phyloP scores from a whole-genome alignment of 2,888 invertebrate species.

The Athalia rosae region DNA sequence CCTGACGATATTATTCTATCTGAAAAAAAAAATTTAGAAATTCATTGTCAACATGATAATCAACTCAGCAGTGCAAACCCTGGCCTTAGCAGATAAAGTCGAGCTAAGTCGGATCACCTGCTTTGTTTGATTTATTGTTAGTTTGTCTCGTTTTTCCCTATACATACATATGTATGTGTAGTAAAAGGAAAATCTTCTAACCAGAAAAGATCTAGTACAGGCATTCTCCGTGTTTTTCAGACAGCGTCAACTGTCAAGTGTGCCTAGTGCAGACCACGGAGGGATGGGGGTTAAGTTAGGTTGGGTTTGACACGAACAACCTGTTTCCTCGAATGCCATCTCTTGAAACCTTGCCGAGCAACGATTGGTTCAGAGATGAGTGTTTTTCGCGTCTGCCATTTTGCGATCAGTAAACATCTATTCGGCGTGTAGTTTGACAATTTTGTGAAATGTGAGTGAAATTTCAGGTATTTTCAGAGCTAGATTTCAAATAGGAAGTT shows the following conservation, averaged over 20 bases:
- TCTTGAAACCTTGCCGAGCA: slow-evolving; percentile 15
- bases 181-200: neutral
- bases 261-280: neutral
- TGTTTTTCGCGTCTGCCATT: slow-evolving; percentile 52
- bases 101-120: no score
- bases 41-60: neutral
- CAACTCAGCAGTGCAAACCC: neutral
- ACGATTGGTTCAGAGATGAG: slow-evolving; percentile 37
- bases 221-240: no score
- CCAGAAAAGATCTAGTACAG: neutral
- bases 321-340: slow-evolving; percentile 45
- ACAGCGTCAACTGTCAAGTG: no score
- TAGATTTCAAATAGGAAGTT: neutral
- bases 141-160: neutral
- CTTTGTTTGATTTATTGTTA: no score
- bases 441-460: slow-evolving; percentile 35
- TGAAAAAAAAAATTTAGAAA: neutral
- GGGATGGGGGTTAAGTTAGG: slow-evolving; percentile 11
- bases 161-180: neutral
- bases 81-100: no score
- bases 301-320: slow-evolving; percentile 25
- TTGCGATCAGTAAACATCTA: slow-evolving; percentile 54
- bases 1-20: neutral
- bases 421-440: slow-evolving; percentile 40
- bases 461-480: slow-evolving; percentile 7